A percentile compares a stretch with the other conserved stretches of the same genome.
phyloP scores from a whole-genome alignment of 2,797 vertebrate genomes.

The Ammospiza maritima region DNA sequence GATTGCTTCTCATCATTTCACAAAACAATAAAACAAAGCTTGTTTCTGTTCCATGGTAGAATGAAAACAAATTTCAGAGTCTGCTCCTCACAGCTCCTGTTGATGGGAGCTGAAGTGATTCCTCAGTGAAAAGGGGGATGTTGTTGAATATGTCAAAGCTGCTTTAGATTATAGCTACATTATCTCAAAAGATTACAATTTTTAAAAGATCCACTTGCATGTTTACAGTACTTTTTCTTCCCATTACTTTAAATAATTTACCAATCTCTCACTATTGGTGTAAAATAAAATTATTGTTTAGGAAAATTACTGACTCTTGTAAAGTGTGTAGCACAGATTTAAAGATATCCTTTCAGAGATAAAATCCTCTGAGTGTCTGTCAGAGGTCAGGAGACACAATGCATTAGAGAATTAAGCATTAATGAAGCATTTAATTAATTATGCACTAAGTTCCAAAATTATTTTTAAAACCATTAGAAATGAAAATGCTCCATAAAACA shows the following conservation, averaged over 20 bases:
- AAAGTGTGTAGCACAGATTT: neutral
- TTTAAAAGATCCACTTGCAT: neutral
- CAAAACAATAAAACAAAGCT: neutral
- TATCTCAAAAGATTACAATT: neutral
- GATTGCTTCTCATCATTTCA: neutral
- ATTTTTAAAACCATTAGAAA: slow-evolving; percentile 33
- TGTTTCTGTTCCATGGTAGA: neutral
- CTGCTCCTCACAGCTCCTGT: neutral
- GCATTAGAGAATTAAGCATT: slow-evolving; percentile 13
- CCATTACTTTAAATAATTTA: slow-evolving; percentile 18
- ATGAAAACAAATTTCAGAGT: neutral
- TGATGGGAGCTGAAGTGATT: neutral
- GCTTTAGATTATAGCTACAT: neutral
- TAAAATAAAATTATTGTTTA: slow-evolving; percentile 43
- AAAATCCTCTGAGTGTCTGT: neutral
- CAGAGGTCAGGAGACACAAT: slow-evolving; percentile 32
- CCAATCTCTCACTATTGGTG: neutral
- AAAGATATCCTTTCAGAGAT: neutral
- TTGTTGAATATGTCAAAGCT: neutral
- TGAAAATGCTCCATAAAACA: neutral
- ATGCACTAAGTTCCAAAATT: neutral
- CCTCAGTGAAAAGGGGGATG: neutral
- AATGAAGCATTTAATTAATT: neutral
- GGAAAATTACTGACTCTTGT: slow-evolving; percentile 6
- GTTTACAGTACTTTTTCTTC: neutral